These are phyloP conservation scores for Thripadectes ignobilis DNA, from an alignment of 2,797 vertebrate species.

Conservation along the genomic window DNA sequence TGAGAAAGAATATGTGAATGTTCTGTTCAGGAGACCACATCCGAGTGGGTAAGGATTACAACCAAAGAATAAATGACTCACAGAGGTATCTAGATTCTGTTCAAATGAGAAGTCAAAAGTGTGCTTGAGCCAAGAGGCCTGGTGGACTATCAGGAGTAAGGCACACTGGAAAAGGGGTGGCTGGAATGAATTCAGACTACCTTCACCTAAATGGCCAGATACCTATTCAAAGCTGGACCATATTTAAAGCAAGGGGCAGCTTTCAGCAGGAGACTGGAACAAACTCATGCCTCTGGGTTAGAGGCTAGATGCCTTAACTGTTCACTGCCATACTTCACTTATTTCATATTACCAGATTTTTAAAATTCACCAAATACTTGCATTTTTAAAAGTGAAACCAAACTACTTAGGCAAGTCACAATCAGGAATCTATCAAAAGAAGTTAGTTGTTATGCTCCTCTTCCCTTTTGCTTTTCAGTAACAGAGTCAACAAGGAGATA, in stretches of 20 bases:
- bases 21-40: conserved; percentile 61
- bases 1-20: conserved; percentile 33
- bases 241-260: neutral
- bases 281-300: neutral
- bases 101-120: neutral
- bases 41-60: conserved; percentile 48
- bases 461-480: conserved; percentile 28
- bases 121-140: neutral
- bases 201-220: neutral
- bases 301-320: neutral
- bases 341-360: conserved; percentile 22
- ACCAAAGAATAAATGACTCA: conserved; percentile 70
- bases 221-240: neutral
- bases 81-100: conserved; percentile 33
- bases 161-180: neutral
- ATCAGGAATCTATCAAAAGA: conserved; percentile 40
- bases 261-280: neutral
- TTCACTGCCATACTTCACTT: neutral
- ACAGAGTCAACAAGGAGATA: conserved; percentile 52
- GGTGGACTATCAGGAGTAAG: neutral
- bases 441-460: conserved; percentile 1
- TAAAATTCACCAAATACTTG: conserved; percentile 48
- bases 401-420: conserved; percentile 52
- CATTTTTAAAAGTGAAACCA: conserved; percentile 68
- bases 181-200: neutral